Base-by-base conservation (phyloP, 1,140 invertebrate species). In the Bombus affinis region DNA sequence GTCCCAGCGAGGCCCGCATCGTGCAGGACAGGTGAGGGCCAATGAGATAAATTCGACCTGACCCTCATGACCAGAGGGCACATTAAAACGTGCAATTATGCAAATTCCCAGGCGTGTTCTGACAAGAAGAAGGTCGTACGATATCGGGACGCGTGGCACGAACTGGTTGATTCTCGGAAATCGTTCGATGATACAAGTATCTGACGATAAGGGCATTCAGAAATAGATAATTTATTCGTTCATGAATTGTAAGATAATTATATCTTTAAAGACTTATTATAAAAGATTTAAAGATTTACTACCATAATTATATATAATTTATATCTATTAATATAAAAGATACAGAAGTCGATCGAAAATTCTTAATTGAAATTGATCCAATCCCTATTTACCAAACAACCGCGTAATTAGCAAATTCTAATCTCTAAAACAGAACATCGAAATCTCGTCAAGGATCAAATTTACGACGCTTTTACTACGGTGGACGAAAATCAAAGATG, bases 31-130 rank as follows among this genome's bases (percentile, higher is more conserved):
- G 94, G 94, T 95, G 94, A 94, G 94, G 93, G 92, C 92, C 92
- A 93, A 91, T 91, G 91, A 94, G 93, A 94, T 94, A 94, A 94
- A 94, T 95, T 94, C 93, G 94, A 95, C 95, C 94, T 94, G 92
- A 93, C 94, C 94, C 94, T 93, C 92, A 95, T 95, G 92, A 88
- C 79, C 89, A 90, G 73, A 86, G 89, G 92, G 88, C 90, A 88
- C 90, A 86, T 92, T 91, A 87, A 81, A 92, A 90, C 87, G 87
- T 84, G 91, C 88, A 94, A 94, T 95, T 94, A 94, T 94, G 93
- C 91, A 94, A 94, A 94, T 94, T 89, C 86, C 90, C 90, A 76
- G 80, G 86, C 87, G 80, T 90, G 85, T 85, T 90, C 81, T 87
- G 88, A 86, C 88, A 65, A 86, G 89, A 93, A 91, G 84, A 90